These are phyloP conservation scores for Phalacrocorax pelagicus DNA, from an alignment of 2,113 vertebrate species.

Conservation along the genomic window DNA sequence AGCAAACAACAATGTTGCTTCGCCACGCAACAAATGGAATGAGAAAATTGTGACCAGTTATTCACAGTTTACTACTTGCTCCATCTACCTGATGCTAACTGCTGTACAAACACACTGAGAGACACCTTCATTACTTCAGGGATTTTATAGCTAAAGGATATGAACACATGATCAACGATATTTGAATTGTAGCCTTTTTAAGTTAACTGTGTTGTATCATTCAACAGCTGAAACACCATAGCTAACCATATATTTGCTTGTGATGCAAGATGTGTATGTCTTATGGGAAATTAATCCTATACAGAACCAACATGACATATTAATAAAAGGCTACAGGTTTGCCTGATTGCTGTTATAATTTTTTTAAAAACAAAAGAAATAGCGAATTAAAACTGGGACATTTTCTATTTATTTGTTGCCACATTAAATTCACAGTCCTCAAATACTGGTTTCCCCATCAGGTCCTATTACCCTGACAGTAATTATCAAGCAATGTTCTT, in stretches of 20 bases:
- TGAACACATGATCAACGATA: neutral
- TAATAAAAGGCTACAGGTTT: neutral
- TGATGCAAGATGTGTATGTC: neutral
- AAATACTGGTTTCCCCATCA: neutral
- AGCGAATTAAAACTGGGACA: neutral
- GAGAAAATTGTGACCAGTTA: neutral
- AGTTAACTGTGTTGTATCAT: neutral
- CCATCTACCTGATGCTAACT: neutral
- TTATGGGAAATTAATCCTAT: neutral
- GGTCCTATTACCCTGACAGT: neutral
- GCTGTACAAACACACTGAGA: neutral
- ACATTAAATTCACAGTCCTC: neutral
- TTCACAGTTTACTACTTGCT: neutral
- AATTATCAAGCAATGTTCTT: neutral
- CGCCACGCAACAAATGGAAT: neutral
- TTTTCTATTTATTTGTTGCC: neutral
- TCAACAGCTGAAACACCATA: neutral
- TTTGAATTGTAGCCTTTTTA: neutral
- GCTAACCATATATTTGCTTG: neutral
- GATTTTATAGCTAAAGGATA: neutral
- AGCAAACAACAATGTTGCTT: neutral
- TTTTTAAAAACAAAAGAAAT: neutral
- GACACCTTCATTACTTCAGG: neutral
- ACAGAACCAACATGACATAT: fast-evolving
- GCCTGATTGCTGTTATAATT: too few relatives aligned